Conservation (phyloP, 2,797 vertebrate genomes). For the Scarus forsteni region DNA sequence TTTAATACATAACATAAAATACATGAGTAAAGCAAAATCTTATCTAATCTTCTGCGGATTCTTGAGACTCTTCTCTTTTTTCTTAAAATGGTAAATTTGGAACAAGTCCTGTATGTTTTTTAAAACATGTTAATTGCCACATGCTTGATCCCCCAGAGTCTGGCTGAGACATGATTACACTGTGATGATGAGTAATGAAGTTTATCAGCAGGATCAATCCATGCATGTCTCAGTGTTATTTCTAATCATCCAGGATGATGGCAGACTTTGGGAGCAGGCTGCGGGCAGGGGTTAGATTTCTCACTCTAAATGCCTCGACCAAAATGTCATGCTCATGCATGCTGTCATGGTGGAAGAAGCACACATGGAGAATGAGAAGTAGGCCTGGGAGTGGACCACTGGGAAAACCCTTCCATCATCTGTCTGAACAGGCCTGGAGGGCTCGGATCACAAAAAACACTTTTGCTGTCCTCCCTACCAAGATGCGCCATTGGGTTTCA, state of each 20-base stretch:
- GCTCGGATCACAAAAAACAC: constrained; percentile 71
- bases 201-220: constrained; percentile 48
- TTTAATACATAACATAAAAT: no score
- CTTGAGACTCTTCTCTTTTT: no score
- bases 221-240: constrained; percentile 33
- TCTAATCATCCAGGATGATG: constrained; percentile 49
- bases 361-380: constrained; percentile 75
- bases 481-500: constrained; percentile 58
- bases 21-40: no score
- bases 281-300: constrained; percentile 55
- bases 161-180: constrained; percentile 14
- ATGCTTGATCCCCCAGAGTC: constrained; percentile 13
- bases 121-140: constrained; percentile 14
- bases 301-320: constrained; percentile 67
- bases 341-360: constrained; percentile 64
- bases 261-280: constrained; percentile 38
- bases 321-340: constrained; percentile 76
- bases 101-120: not conserved
- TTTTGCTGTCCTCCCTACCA: constrained; percentile 54
- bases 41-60: no score
- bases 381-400: constrained; percentile 72
- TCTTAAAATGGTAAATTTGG: not conserved
- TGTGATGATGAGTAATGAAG: constrained; percentile 21
- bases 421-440: constrained; percentile 78
- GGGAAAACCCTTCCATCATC: constrained; percentile 83